phyloP scores from a whole-genome alignment of 2,888 invertebrate species.

The Drosophila pullipes region DNA sequence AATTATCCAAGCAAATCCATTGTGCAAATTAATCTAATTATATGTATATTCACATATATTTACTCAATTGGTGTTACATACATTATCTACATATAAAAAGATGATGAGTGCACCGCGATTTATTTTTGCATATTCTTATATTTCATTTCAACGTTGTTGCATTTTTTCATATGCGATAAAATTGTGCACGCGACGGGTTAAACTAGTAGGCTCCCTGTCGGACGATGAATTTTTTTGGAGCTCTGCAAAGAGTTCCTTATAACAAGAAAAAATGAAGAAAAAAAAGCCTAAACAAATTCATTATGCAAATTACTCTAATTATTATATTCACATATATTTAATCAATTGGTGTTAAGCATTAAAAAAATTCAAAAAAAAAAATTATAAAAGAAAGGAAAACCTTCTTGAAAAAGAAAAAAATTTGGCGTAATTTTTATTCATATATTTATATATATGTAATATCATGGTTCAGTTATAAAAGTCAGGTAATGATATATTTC shows the following conservation, averaged over 20 bases:
- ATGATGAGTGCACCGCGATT: neutral
- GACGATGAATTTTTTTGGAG: neutral
- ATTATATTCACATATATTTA: slow-evolving; percentile 50
- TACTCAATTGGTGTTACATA: slow-evolving; percentile 61
- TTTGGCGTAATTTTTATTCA: slow-evolving; percentile 46
- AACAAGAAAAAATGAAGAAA: neutral
- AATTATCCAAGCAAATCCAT: slow-evolving; percentile 22
- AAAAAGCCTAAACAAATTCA: slow-evolving; percentile 14
- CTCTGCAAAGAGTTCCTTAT: neutral
- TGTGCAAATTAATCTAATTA: slow-evolving; percentile 37
- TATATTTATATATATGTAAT: neutral
- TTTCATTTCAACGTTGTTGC: neutral
- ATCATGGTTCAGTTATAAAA: slow-evolving; percentile 9
- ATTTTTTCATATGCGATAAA: neutral
- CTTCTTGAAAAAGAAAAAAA: slow-evolving; percentile 30
- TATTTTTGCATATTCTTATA: neutral
- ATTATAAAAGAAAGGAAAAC: slow-evolving; percentile 53
- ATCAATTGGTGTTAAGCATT: slow-evolving; percentile 64
- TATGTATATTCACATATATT: slow-evolving; percentile 25
- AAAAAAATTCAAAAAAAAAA: slow-evolving; percentile 44
- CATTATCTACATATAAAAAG: neutral
- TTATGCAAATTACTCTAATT: slow-evolving; percentile 33
- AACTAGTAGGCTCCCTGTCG: neutral
- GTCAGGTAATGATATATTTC: neutral
- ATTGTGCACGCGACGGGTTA: neutral